These are phyloP conservation scores for Sterrhoptilus dennistouni DNA, from an alignment of 2,113 vertebrate species.

Conservation along the genomic window DNA sequence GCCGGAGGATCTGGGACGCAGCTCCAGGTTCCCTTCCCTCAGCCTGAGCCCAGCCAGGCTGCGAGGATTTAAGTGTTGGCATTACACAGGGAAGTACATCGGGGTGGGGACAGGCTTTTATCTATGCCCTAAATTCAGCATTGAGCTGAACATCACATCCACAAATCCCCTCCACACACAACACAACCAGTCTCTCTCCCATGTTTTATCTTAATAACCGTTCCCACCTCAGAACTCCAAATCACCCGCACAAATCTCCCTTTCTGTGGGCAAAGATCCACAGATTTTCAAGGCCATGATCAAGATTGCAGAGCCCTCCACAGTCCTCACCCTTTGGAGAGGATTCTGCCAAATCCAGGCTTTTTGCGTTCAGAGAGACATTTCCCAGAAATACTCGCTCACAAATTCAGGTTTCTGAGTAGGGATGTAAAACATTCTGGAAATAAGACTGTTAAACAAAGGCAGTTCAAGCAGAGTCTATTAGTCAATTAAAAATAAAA, in stretches of 20 bases:
- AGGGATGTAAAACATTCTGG: neutral
- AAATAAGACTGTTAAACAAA: neutral
- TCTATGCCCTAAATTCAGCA: neutral
- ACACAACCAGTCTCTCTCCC: neutral
- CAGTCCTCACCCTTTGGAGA: neutral
- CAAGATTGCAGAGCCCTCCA: neutral
- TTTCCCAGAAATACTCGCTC: rapidly evolving
- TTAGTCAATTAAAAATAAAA: neutral
- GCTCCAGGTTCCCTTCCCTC: neutral
- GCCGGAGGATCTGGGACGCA: rapidly evolving
- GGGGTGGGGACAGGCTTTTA: neutral
- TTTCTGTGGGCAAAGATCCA: rapidly evolving
- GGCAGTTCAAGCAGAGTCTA: neutral
- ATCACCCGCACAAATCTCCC: rapidly evolving
- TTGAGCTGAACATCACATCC: neutral
- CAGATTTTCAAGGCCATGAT: rapidly evolving
- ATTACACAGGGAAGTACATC: rapidly evolving
- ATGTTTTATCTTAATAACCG: rapidly evolving
- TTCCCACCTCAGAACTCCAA: neutral
- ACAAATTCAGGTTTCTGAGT: neutral
- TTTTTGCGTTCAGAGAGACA: neutral
- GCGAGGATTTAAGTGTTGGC: rapidly evolving
- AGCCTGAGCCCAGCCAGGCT: rapidly evolving
- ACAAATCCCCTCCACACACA: neutral
- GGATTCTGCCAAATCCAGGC: neutral